These are phyloP conservation scores for Macrosiphum euphorbiae DNA, from an alignment of 2,888 invertebrate species.

Conservation along the genomic window DNA sequence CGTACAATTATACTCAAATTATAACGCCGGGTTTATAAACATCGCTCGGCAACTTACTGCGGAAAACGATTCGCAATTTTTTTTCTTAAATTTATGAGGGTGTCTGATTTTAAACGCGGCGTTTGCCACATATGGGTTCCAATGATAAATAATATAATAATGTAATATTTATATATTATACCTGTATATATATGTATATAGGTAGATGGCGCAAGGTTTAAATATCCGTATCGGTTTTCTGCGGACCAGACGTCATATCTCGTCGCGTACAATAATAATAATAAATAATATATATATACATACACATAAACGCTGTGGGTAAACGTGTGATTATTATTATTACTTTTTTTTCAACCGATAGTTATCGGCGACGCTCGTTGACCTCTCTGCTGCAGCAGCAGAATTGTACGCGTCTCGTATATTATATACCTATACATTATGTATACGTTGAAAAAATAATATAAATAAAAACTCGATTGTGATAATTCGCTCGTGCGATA, in stretches of 20 bases:
- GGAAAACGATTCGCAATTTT: neutral
- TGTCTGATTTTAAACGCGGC: neutral
- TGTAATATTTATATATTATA: neutral
- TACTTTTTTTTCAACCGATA: constrained; percentile 31
- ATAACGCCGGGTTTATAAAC: neutral
- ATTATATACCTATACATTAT: neutral
- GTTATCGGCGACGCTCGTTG: constrained; percentile 36
- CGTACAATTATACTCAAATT: neutral
- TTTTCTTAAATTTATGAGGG: constrained; percentile 20
- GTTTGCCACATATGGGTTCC: neutral
- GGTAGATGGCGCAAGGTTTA: neutral
- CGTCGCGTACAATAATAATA: neutral
- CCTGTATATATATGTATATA: neutral
- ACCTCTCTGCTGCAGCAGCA: constrained; percentile 3
- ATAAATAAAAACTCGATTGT: constrained; percentile 37
- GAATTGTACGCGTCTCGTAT: neutral
- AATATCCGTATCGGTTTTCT: constrained; percentile 4
- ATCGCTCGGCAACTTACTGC: neutral
- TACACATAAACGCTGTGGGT: neutral
- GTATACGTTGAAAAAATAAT: neutral
- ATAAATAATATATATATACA: neutral
- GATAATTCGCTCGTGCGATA: constrained; percentile 16
- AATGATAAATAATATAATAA: neutral
- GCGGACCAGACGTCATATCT: constrained; percentile 40
- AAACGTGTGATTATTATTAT: constrained; percentile 32